Evolutionary conservation across 2,113 vertebrate species (phyloP).

Genomic region (Macrotus californicus): DNA sequence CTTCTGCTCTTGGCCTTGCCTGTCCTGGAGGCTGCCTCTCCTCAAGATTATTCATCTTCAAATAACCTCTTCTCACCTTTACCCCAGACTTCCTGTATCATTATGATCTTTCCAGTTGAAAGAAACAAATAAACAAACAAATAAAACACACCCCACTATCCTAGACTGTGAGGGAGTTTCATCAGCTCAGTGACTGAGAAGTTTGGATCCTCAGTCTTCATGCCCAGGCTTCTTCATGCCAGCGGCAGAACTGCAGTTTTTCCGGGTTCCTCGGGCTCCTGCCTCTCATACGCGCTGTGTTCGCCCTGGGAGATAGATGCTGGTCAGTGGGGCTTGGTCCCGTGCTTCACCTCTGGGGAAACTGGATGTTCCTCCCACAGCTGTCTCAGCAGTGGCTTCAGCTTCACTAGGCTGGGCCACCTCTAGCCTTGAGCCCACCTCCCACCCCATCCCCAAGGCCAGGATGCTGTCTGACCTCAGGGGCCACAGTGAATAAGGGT

Average conservation of each 20-base stretch:
- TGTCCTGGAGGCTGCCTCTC: background rate
- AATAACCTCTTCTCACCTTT: too few species aligned
- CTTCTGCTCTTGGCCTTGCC: background rate
- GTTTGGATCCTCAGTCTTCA: rapidly evolving
- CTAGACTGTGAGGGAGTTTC: background rate
- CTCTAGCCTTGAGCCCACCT: background rate
- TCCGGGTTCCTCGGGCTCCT: background rate
- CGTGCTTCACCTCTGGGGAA: background rate
- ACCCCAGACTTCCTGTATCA: background rate
- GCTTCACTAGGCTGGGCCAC: background rate
- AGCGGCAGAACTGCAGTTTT: rapidly evolving
- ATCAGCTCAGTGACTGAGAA: rapidly evolving
- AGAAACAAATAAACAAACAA: background rate
- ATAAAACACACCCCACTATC: background rate
- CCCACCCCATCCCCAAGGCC: too few species aligned
- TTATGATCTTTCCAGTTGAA: background rate
- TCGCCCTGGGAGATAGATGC: background rate
- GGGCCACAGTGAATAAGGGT: too few species aligned
- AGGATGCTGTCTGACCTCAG: rapidly evolving
- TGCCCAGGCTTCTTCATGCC: background rate
- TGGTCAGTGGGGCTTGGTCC: rapidly evolving
- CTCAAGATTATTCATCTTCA: background rate
- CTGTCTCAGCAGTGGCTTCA: background rate
- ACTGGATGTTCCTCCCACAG: background rate
- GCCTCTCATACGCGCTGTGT: rapidly evolving